Evolutionary conservation across 2,888 invertebrate genomes (phyloP), one percentile per base, ranked within the genome.

Genomic region (Cremastinae sp.): DNA sequence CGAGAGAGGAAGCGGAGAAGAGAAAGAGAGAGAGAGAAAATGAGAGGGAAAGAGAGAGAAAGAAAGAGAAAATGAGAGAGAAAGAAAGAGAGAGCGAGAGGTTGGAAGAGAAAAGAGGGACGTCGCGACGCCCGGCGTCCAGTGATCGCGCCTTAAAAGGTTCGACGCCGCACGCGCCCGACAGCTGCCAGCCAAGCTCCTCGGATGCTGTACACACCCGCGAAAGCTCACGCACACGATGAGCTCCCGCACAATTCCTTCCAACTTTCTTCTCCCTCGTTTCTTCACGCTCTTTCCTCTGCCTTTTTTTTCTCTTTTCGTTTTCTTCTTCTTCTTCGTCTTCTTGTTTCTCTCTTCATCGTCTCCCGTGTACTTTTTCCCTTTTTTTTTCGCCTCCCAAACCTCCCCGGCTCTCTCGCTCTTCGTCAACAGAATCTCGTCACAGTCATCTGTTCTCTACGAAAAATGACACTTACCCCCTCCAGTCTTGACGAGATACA

Each of bases 71-170:
- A 59, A 59, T n/a, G 22, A 45, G 37, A 51, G 16, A 12, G 35
- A 55, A 35, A 35, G 8, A n/a, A 41, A 12, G 3, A 35, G 20
- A 14, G 35, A 51, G 58, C 49, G 64, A 61, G 71, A 45, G 43
- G 75, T 64, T 47, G 76, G 75, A 59, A 81, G 81, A 83, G 71
- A 65, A 58, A 68, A 78, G 80, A 83, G 84, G 85, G 86, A 84
- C 81, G 85, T 79, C 81, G 87, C 88, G 89, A 89, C 89, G 89
- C 88, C 87, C 81, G 87, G 89, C 89, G 89, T 88, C 88, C 88
- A 86, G 85, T 84, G 88, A 88, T 89, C 89, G 89, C 89, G 89
- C 89, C 89, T 89, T 89, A 89, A 89, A 89, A 88, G 89, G 89
- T 85, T 88, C 89, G 89, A 88, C 89, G 89, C 89, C 89, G 89